Evolutionary conservation across 2,888 invertebrate species (phyloP).

Genomic region (Agrotis clavis): DNA sequence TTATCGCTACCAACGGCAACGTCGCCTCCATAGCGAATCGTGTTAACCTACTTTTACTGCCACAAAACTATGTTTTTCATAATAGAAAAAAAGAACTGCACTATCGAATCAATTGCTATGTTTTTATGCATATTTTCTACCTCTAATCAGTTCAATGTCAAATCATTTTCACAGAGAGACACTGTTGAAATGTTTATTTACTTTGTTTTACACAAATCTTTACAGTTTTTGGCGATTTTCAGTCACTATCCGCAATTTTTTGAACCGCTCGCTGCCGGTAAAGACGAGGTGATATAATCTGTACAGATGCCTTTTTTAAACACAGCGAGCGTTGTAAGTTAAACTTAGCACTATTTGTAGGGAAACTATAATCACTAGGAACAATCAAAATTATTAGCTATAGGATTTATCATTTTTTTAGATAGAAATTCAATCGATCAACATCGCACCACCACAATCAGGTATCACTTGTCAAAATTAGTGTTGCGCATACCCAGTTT

Average conservation of each 20-base stretch:
- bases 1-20: conserved; percentile 39
- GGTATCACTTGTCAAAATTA: conserved; percentile 36
- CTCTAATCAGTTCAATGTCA: conserved; percentile 9
- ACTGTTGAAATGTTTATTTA: conserved; percentile 6
- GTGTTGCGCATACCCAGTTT: background rate
- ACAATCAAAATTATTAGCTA: background rate
- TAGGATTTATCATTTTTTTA: conserved; percentile 10
- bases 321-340: conserved; percentile 2
- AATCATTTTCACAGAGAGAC: conserved; percentile 15
- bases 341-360: background rate
- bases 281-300: conserved; percentile 8
- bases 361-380: background rate
- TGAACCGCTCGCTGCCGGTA: conserved; percentile 32
- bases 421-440: conserved; percentile 31
- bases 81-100: conserved; percentile 25
- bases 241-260: conserved; percentile 34
- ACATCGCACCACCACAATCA: conserved; percentile 3
- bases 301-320: background rate
- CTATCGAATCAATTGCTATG: conserved; percentile 18
- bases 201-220: conserved; percentile 15
- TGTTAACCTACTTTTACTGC: conserved; percentile 38
- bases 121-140: conserved; percentile 30
- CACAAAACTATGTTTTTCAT: conserved; percentile 13
- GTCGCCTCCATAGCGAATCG: conserved; percentile 55
- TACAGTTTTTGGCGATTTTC: conserved; percentile 33